Evolutionary conservation across 2,113 vertebrate species (phyloP).

Genomic region (Nibea coibor): DNA sequence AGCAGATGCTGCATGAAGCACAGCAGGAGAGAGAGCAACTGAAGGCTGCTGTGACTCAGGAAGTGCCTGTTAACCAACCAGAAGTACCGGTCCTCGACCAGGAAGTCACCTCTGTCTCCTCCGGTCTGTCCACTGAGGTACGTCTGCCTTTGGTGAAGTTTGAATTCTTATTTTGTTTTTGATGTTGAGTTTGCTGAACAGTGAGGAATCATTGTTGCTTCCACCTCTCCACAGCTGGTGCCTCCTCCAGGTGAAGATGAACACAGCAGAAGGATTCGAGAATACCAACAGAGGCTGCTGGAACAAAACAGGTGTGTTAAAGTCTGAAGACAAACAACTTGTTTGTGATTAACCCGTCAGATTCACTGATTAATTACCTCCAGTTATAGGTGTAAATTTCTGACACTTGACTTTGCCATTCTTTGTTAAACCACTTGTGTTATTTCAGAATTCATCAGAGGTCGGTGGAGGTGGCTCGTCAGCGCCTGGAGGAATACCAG

Average conservation of each 20-base stretch:
- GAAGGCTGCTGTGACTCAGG: constrained; percentile 56
- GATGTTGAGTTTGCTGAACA: neutral
- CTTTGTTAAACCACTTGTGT: neutral
- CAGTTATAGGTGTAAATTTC: neutral
- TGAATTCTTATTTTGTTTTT: neutral
- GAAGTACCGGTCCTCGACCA: constrained; percentile 27
- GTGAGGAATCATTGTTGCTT: neutral
- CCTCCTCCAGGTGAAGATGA: constrained; percentile 67
- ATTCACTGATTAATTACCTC: no score
- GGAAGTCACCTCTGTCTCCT: neutral
- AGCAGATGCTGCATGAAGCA: constrained; percentile 83
- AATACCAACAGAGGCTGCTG: constrained; percentile 88
- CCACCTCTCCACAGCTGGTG: constrained; percentile 50
- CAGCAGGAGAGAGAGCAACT: constrained; percentile 79
- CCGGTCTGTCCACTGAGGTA: constrained; percentile 26
- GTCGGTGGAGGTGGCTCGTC: constrained; percentile 85
- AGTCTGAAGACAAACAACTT: neutral
- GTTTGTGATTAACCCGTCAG: no score
- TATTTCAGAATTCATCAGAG: constrained; percentile 85
- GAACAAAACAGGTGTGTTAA: constrained; percentile 87
- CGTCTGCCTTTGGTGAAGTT: neutral
- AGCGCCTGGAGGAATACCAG: constrained; percentile 89
- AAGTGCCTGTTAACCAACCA: constrained; percentile 1
- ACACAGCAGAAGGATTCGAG: constrained; percentile 77
- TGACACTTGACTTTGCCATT: neutral